Evolutionary conservation across 2,797 vertebrate species (phyloP).

Genomic region (Tapera naevia): DNA sequence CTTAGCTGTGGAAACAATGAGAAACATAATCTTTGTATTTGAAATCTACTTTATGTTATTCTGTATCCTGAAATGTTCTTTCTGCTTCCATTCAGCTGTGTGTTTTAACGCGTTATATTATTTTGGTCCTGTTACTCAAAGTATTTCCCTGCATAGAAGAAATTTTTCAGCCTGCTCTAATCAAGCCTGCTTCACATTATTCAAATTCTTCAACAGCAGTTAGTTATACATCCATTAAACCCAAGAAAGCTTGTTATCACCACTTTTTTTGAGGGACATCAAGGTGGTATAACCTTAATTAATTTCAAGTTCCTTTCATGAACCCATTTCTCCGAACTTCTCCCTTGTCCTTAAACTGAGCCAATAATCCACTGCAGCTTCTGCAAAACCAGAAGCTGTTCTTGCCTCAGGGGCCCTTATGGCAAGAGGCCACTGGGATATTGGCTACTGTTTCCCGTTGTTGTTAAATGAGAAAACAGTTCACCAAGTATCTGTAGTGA

Average conservation of each 20-base stretch:
- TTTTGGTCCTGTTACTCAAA: not conserved
- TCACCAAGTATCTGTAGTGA: not conserved
- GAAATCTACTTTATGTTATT: not conserved
- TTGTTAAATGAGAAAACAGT: not conserved
- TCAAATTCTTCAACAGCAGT: not conserved
- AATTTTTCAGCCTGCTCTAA: not conserved
- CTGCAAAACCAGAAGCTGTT: not conserved
- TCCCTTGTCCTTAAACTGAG: not conserved
- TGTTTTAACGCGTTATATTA: not conserved
- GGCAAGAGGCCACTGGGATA: not conserved
- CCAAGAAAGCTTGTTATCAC: not conserved
- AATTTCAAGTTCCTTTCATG: not conserved
- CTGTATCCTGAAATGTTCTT: not conserved
- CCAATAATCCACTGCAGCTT: not conserved
- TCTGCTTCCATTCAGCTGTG: not conserved
- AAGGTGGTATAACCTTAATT: not conserved
- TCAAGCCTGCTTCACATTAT: not conserved
- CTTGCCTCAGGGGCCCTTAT: constrained; percentile 47
- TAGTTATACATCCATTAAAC: not conserved
- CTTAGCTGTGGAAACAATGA: not conserved
- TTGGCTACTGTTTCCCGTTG: not conserved
- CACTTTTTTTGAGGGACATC: not conserved
- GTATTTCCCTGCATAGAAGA: not conserved
- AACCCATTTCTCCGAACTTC: not conserved
- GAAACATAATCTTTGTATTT: not conserved